A percentile compares a stretch with the other conserved stretches of the same genome.
Conservation (phyloP, 2,113 vertebrate genomes). For the Oryzias curvinotus region DNA sequence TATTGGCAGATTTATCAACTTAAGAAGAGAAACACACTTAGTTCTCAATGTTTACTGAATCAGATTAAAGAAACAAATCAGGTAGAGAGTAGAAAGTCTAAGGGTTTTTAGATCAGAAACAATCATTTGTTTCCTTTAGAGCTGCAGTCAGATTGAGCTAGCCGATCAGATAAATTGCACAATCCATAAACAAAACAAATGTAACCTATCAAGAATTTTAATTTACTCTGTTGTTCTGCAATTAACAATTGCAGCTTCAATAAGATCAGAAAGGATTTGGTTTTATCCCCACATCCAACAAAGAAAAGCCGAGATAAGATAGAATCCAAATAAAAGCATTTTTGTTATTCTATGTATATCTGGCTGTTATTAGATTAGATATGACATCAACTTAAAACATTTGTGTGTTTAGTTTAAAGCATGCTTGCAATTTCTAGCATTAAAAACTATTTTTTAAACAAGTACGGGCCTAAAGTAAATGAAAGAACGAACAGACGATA, state of each 20-base stretch:
- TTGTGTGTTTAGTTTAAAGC: no score
- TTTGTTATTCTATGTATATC: no score
- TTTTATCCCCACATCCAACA: not conserved
- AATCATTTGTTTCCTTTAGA: not conserved
- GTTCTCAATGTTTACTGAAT: no score
- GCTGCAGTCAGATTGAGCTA: not conserved
- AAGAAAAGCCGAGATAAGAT: not conserved
- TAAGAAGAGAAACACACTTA: no score
- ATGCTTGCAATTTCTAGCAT: no score
- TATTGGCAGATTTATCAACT: no score
- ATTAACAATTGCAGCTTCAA: not conserved
- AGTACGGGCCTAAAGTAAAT: no score
- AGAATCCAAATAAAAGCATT: not conserved
- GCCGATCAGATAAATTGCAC: not conserved
- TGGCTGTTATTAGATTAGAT: no score
- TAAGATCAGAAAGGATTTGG: not conserved
- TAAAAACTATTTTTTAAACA: no score
- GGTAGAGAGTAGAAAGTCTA: not conserved
- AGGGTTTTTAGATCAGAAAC: not conserved
- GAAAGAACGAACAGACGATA: no score
- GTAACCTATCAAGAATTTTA: not conserved
- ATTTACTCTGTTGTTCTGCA: not conserved
- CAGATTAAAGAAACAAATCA: not conserved
- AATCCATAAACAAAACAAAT: not conserved
- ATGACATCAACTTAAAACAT: no score